Conservation (phyloP, 2,888 invertebrate genomes). For the Diarsia rubi region DNA sequence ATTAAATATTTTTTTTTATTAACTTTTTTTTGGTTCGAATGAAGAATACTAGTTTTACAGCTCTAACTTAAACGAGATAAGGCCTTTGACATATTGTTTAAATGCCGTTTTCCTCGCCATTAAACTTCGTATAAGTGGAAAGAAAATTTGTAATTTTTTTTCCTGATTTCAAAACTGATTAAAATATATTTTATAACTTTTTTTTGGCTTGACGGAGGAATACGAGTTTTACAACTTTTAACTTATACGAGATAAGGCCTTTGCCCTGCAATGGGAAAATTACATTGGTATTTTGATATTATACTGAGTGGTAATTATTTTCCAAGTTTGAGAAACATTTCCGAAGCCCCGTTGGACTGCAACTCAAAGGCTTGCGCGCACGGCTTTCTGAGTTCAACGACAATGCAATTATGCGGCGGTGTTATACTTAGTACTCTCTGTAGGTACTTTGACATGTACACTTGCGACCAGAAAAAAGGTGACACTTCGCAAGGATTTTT, state of each 20-base stretch:
- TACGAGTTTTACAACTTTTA: conserved; percentile 30
- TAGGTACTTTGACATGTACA: conserved; percentile 29
- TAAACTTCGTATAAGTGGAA: too few species aligned
- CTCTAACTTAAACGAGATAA: conserved; percentile 13
- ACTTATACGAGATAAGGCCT: conserved; percentile 12
- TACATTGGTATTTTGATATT: conserved; percentile 44
- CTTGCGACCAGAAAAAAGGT: not conserved
- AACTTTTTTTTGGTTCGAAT: conserved; percentile 11
- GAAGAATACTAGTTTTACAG: conserved; percentile 24
- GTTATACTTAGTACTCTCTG: conserved; percentile 51
- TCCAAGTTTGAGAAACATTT: conserved; percentile 58
- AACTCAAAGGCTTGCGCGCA: conserved; percentile 59
- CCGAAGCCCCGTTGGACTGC: conserved; percentile 61
- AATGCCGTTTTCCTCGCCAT: not conserved
- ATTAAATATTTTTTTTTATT: conserved; percentile 22
- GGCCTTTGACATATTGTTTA: conserved; percentile 4
- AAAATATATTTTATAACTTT: conserved; percentile 19
- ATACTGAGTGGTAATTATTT: conserved; percentile 47
- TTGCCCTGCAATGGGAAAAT: conserved; percentile 29
- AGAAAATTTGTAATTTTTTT: too few species aligned
- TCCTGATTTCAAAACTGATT: not conserved
- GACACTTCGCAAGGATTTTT: too few species aligned
- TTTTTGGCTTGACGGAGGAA: conserved; percentile 7
- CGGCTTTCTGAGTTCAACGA: conserved; percentile 67
- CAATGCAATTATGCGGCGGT: conserved; percentile 68